phyloP scores from a whole-genome alignment of 2,888 invertebrate genomes.

The Epirrita christyi region DNA sequence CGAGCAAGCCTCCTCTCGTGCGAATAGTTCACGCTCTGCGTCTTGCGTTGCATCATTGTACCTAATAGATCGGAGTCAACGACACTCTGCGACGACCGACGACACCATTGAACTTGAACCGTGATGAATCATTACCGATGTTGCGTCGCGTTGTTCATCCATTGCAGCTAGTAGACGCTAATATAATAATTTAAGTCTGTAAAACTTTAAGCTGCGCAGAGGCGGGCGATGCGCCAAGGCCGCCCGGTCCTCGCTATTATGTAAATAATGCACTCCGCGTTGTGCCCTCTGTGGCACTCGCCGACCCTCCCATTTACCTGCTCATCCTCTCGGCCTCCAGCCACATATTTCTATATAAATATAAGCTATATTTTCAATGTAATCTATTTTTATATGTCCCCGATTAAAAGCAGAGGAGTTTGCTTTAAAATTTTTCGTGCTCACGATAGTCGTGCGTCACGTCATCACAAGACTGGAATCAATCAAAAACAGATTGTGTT shows the following conservation, averaged over 20 bases:
- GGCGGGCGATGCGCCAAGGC: slow-evolving; percentile 63
- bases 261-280: slow-evolving; percentile 67
- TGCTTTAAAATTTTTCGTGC: slow-evolving; percentile 5
- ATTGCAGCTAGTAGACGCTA: slow-evolving; percentile 36
- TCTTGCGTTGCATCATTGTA: slow-evolving; percentile 71
- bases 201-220: slow-evolving; percentile 46
- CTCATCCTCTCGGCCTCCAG: slow-evolving; percentile 46
- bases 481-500: slow-evolving; percentile 18
- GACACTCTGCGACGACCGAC: slow-evolving; percentile 62
- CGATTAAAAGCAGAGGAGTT: background rate
- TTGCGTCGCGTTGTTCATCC: slow-evolving; percentile 38
- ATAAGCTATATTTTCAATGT: slow-evolving; percentile 22
- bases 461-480: slow-evolving; percentile 27
- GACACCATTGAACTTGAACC: slow-evolving; percentile 61
- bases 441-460: slow-evolving; percentile 27
- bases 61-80: slow-evolving; percentile 66
- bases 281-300: slow-evolving; percentile 47
- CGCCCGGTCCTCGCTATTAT: slow-evolving; percentile 71
- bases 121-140: slow-evolving; percentile 48
- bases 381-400: slow-evolving; percentile 15
- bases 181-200: slow-evolving; percentile 41
- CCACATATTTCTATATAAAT: slow-evolving; percentile 18
- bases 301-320: slow-evolving; percentile 44
- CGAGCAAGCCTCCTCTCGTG: slow-evolving; percentile 56
- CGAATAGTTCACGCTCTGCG: slow-evolving; percentile 70